phyloP scores from a whole-genome alignment of 1,140 invertebrate genomes.

The Philotrypesis tridentata region DNA sequence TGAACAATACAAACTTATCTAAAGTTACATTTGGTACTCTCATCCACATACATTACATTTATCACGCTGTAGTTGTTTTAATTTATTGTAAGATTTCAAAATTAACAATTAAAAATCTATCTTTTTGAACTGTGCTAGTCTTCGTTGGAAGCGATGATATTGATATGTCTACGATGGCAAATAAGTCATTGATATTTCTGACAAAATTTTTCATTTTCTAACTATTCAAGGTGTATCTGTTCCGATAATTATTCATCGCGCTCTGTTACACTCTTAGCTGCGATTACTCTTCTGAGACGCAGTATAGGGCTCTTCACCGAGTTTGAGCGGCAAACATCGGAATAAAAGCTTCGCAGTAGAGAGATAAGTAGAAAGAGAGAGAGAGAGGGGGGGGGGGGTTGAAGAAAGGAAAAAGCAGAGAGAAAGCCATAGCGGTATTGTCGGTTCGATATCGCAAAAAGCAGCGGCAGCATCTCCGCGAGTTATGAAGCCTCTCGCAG shows the following conservation, averaged over 20 bases:
- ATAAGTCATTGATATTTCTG: no score
- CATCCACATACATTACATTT: no score
- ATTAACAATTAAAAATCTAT: no score
- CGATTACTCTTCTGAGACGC: not conserved
- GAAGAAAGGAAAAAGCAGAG: not conserved
- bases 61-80: no score
- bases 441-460: not conserved
- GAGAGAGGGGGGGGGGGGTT: not conserved
- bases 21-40: no score
- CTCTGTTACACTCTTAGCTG: not conserved
- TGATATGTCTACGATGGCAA: no score
- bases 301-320: not conserved
- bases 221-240: not conserved
- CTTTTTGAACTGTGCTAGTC: no score
- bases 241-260: not conserved
- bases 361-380: not conserved
- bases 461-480: not conserved
- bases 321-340: not conserved
- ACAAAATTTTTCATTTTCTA: no score
- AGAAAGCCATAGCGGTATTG: not conserved
- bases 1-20: no score
- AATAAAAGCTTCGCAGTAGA: not conserved
- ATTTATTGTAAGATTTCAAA: no score
- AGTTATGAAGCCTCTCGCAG: constrained; percentile 25
- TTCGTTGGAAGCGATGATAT: no score